phyloP scores from a whole-genome alignment of 2,113 vertebrate genomes.

The Oryzias woworae region DNA sequence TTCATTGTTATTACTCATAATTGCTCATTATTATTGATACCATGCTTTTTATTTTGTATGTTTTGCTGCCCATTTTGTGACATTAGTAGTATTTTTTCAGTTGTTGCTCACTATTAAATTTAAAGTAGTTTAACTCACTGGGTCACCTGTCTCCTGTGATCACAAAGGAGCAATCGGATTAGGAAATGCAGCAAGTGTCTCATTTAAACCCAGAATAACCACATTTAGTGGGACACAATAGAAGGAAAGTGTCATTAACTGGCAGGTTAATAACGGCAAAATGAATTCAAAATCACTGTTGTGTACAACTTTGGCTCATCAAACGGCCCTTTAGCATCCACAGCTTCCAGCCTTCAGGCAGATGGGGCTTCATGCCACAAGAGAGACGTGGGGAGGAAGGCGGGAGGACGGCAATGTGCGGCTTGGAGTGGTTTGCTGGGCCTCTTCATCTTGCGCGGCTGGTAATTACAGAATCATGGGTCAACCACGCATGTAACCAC shows the following conservation, averaged over 20 bases:
- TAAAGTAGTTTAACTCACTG: not conserved
- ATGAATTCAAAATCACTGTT: slow-evolving; percentile 51
- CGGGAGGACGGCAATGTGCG: slow-evolving; percentile 60
- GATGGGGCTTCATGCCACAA: slow-evolving; percentile 52
- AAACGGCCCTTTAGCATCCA: slow-evolving; percentile 47
- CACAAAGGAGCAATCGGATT: slow-evolving; percentile 40
- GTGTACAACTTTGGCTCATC: slow-evolving; percentile 50
- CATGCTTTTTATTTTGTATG: slow-evolving; percentile 46
- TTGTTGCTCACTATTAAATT: slow-evolving; percentile 1
- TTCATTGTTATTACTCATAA: slow-evolving; percentile 72
- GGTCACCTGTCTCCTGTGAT: slow-evolving; percentile 14
- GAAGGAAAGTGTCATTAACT: slow-evolving; percentile 36
- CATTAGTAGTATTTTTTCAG: not conserved
- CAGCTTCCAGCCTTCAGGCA: slow-evolving; percentile 33
- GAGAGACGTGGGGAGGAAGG: slow-evolving; percentile 32
- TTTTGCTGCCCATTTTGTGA: slow-evolving; percentile 19
- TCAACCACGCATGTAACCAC: slow-evolving; percentile 83
- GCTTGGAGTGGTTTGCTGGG: slow-evolving; percentile 73
- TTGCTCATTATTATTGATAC: slow-evolving; percentile 66
- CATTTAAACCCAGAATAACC: slow-evolving; percentile 41
- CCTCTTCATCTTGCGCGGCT: slow-evolving; percentile 76
- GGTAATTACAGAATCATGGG: slow-evolving; percentile 83
- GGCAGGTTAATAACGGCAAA: slow-evolving; percentile 37
- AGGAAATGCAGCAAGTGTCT: slow-evolving; percentile 36
- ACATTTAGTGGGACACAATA: slow-evolving; percentile 38